These are phyloP conservation scores for Spilosoma lubricipeda DNA, from an alignment of 2,888 invertebrate genomes.

Conservation along the genomic window DNA sequence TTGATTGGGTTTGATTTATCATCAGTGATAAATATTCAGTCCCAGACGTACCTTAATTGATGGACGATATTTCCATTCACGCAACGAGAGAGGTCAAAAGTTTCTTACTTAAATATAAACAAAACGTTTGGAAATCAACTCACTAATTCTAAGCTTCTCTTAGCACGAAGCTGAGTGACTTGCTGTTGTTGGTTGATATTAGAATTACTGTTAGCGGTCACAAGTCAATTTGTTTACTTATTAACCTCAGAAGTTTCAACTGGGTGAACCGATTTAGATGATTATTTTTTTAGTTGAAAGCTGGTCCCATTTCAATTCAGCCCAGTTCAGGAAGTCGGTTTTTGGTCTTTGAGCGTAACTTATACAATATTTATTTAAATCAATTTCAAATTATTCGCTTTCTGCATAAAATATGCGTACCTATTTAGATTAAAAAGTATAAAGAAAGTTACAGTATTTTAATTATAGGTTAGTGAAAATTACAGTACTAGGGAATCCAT, in stretches of 20 bases:
- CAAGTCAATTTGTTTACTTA: conserved; percentile 37
- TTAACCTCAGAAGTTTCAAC: too few relatives aligned
- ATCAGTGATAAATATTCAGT: not conserved
- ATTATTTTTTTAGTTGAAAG: too few relatives aligned
- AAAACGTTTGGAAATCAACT: conserved; percentile 55
- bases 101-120: conserved; percentile 47
- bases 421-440: conserved; percentile 11
- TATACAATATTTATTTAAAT: too few relatives aligned
- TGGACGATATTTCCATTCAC: not conserved
- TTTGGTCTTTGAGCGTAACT: too few relatives aligned
- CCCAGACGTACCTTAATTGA: too few relatives aligned
- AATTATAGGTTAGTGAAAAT: conserved; percentile 51
- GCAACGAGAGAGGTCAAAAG: not conserved
- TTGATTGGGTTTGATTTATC: not conserved
- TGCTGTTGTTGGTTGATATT: conserved; percentile 56
- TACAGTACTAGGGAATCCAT: conserved; percentile 60
- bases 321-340: too few relatives aligned
- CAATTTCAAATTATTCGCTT: not conserved
- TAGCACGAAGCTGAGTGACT: conserved; percentile 47
- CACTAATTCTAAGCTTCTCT: conserved; percentile 27
- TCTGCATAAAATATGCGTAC: conserved; percentile 15
- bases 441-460: conserved; percentile 25
- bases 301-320: too few relatives aligned
- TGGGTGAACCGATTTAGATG: too few relatives aligned
- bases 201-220: conserved; percentile 48